Evolutionary conservation across 2,888 invertebrate genomes (phyloP).

Genomic region (Dione vanillae): DNA sequence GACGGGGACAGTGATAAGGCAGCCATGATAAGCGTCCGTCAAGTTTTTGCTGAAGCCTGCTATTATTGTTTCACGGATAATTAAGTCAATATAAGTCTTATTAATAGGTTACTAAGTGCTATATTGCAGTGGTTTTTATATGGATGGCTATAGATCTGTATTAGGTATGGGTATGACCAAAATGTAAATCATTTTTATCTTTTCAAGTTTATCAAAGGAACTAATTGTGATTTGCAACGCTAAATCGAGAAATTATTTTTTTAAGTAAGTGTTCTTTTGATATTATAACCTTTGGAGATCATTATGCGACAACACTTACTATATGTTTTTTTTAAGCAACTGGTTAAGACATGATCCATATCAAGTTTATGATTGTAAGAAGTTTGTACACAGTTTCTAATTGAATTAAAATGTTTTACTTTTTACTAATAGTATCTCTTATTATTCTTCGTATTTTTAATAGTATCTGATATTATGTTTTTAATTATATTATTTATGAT

Average conservation of each 20-base stretch:
- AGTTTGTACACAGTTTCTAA: not conserved
- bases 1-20: conserved; percentile 41
- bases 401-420: not conserved
- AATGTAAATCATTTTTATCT: conserved; percentile 28
- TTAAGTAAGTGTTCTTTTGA: conserved; percentile 2
- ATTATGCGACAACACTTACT: not conserved
- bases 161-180: conserved; percentile 15
- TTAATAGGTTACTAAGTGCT: not conserved
- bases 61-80: conserved; percentile 41
- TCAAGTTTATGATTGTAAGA: not conserved
- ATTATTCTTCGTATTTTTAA: not conserved
- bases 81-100: conserved; percentile 40
- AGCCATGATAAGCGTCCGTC: conserved; percentile 50
- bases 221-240: conserved; percentile 20
- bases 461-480: not conserved
- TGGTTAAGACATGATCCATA: not conserved
- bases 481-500: no score
- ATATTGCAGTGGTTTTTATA: conserved; percentile 22
- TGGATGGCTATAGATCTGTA: not conserved
- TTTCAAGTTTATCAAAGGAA: conserved; percentile 22
- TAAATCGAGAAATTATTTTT: conserved; percentile 15
- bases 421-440: not conserved
- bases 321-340: not conserved
- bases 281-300: not conserved
- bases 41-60: conserved; percentile 55